phyloP scores from a whole-genome alignment of 2,888 invertebrate species.

The Acanthosepion esculentum region DNA sequence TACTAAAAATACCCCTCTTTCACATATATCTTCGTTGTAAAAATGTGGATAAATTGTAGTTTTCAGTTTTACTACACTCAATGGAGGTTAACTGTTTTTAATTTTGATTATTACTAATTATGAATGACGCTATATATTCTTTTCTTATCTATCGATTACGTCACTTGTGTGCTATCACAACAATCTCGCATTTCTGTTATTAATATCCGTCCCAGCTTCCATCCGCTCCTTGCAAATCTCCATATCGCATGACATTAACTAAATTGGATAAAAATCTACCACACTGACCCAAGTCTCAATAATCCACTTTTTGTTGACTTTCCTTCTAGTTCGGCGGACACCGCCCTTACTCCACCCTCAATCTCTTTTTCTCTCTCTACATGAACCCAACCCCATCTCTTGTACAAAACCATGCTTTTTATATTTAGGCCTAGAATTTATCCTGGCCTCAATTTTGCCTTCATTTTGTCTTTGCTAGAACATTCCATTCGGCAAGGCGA shows the following conservation, averaged over 20 bases:
- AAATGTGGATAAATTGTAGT: no score
- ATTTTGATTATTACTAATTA: no score
- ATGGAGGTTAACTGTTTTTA: no score
- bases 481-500: not conserved
- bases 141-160: not conserved
- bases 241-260: not conserved
- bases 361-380: not conserved
- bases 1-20: no score
- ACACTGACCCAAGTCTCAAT: not conserved
- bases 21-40: no score
- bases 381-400: no score
- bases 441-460: not conserved
- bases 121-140: no score
- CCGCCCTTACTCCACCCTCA: not conserved
- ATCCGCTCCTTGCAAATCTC: not conserved
- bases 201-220: not conserved
- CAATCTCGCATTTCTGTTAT: not conserved
- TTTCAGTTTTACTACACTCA: no score
- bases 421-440: not conserved
- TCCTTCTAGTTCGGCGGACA: not conserved
- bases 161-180: not conserved
- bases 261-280: conserved; percentile 24
- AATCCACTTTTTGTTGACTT: not conserved
- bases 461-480: not conserved
- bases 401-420: not conserved